Evolutionary conservation across 2,888 invertebrate species (phyloP).

Genomic region (Rotaria socialis): DNA sequence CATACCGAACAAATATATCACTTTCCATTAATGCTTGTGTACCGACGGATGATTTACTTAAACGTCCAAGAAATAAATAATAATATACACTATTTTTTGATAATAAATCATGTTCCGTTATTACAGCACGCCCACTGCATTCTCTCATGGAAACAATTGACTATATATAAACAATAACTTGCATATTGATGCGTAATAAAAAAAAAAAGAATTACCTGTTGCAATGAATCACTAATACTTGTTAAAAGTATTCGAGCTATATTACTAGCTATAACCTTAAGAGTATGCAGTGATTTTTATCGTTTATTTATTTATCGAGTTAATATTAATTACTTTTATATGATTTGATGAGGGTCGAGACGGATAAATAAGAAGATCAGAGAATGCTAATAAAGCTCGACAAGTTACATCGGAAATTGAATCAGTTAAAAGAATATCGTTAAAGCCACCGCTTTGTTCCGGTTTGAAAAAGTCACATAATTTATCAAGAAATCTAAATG

Average conservation of each 20-base stretch:
- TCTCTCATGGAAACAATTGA: slow-evolving; percentile 22
- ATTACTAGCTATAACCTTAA: not conserved
- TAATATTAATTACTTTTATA: not conserved
- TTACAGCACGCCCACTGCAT: not conserved
- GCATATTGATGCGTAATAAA: not conserved
- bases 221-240: slow-evolving; percentile 11
- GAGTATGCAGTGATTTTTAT: not conserved
- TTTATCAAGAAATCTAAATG: slow-evolving; percentile 49
- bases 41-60: slow-evolving; percentile 1
- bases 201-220: not conserved
- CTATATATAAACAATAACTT: not conserved
- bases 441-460: slow-evolving; percentile 31
- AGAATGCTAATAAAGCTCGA: slow-evolving; percentile 12
- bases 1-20: slow-evolving; percentile 18
- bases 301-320: not conserved
- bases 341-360: not conserved
- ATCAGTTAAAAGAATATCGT: slow-evolving; percentile 35
- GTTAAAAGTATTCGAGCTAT: not conserved
- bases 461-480: slow-evolving; percentile 45
- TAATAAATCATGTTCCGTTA: slow-evolving; percentile 28
- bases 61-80: slow-evolving; percentile 14
- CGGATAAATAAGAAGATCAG: not conserved
- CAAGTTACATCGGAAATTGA: not conserved
- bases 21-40: slow-evolving; percentile 10
- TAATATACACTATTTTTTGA: slow-evolving; percentile 29